These are phyloP conservation scores for Eupeodes latifasciatus DNA, from an alignment of 2,888 invertebrate genomes.

Conservation along the genomic window DNA sequence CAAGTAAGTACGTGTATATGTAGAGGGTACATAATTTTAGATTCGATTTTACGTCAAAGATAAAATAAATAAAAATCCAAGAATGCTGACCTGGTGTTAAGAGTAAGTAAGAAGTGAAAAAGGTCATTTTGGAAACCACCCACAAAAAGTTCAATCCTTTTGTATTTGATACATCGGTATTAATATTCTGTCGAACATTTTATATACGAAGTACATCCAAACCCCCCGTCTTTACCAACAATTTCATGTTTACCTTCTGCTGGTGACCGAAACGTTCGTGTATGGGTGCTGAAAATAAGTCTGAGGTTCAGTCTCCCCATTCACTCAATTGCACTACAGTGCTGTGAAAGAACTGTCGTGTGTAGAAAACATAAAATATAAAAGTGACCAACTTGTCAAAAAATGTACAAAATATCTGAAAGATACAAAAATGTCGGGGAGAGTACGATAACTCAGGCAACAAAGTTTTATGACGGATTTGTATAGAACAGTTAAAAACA, in stretches of 20 bases:
- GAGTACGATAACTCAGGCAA: no score
- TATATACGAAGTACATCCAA: slow-evolving; percentile 31
- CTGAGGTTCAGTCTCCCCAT: background rate
- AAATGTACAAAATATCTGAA: no score
- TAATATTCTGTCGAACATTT: slow-evolving; percentile 57
- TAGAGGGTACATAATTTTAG: background rate
- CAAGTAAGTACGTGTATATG: no score
- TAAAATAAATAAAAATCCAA: background rate
- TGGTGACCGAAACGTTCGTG: slow-evolving; percentile 57
- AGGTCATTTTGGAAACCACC: slow-evolving; percentile 30
- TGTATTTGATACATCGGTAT: slow-evolving; percentile 33
- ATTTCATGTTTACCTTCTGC: slow-evolving; percentile 58
- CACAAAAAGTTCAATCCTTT: slow-evolving; percentile 38
- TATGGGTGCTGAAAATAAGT: background rate
- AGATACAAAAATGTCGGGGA: no score
- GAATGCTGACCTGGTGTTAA: slow-evolving; percentile 19
- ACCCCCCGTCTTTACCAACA: slow-evolving; percentile 27
- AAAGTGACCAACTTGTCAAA: no score
- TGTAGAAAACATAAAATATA: background rate
- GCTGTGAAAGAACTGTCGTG: background rate
- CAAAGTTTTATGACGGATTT: no score
- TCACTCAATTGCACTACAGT: background rate
- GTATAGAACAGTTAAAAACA: no score
- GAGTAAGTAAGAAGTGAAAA: background rate
- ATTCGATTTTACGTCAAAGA: background rate